A percentile compares a stretch with the other conserved stretches of the same genome.
Conservation (phyloP, 2,888 invertebrate species). For the Leucophenga maculata region DNA sequence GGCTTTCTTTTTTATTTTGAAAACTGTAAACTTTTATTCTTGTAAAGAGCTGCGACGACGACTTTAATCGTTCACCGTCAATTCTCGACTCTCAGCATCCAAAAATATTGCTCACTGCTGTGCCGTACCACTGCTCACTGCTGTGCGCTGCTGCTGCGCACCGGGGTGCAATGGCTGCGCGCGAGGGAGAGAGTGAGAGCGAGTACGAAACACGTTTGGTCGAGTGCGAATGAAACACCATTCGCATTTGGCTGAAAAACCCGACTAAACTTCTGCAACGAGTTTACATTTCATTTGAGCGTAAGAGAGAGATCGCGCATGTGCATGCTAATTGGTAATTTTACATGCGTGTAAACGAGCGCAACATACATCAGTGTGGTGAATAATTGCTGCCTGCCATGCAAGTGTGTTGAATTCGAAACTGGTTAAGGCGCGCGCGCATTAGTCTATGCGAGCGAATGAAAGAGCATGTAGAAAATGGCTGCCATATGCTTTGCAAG, state of each 20-base stretch:
- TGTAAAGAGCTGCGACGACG: too few species aligned
- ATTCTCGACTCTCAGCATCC: too few species aligned
- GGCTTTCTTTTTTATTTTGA: too few species aligned
- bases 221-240: not conserved
- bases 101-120: not conserved
- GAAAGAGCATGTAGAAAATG: constrained; percentile 41
- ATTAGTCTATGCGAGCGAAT: constrained; percentile 18
- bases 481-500: constrained; percentile 29
- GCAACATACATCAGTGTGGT: constrained; percentile 26
- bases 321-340: constrained; percentile 17
- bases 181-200: not conserved
- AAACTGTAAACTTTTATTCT: too few species aligned
- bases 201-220: not conserved
- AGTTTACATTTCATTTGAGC: not conserved
- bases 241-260: not conserved
- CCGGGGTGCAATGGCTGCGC: not conserved
- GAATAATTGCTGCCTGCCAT: constrained; percentile 26
- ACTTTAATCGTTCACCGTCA: too few species aligned
- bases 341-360: constrained; percentile 1
- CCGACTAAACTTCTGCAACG: not conserved
- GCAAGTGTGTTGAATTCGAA: constrained; percentile 25
- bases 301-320: not conserved
- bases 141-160: constrained; percentile 1
- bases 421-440: not conserved
- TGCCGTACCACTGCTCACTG: constrained; percentile 23